Conservation (phyloP, 1,140 invertebrate species). For the Pachypsylla venusta region DNA sequence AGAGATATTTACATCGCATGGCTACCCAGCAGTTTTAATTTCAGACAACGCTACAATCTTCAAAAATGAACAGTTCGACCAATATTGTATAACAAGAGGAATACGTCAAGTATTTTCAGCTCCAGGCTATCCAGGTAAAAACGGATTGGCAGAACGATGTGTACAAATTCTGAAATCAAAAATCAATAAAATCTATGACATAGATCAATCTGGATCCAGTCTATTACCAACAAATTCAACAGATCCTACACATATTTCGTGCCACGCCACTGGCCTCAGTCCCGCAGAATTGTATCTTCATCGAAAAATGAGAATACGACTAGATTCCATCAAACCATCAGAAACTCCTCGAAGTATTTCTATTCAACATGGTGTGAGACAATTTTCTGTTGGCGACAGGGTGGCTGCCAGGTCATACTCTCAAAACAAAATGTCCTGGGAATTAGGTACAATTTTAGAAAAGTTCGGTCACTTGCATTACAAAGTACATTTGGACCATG, state of each 20-base stretch:
- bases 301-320: not conserved
- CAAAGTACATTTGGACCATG: conserved; percentile 6
- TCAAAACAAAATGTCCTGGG: not conserved
- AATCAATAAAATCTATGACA: conserved; percentile 23
- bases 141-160: conserved; percentile 27
- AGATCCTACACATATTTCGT: not conserved
- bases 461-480: conserved; percentile 7
- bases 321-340: conserved; percentile 3
- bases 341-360: not conserved
- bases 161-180: conserved; percentile 27
- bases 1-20: conserved; percentile 13
- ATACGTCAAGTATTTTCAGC: conserved; percentile 25
- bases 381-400: not conserved
- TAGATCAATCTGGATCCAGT: conserved; percentile 10
- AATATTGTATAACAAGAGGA: conserved; percentile 13
- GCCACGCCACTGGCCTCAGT: conserved; percentile 9
- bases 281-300: conserved; percentile 11
- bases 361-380: not conserved
- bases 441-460: not conserved
- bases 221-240: not conserved
- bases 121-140: conserved; percentile 28
- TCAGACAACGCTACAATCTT: conserved; percentile 18
- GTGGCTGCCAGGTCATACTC: no score
- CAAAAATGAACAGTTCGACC: conserved; percentile 8
- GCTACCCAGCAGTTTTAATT: conserved; percentile 9